phyloP scores from a whole-genome alignment of 2,113 vertebrate genomes.

The Elgaria multicarinata region DNA sequence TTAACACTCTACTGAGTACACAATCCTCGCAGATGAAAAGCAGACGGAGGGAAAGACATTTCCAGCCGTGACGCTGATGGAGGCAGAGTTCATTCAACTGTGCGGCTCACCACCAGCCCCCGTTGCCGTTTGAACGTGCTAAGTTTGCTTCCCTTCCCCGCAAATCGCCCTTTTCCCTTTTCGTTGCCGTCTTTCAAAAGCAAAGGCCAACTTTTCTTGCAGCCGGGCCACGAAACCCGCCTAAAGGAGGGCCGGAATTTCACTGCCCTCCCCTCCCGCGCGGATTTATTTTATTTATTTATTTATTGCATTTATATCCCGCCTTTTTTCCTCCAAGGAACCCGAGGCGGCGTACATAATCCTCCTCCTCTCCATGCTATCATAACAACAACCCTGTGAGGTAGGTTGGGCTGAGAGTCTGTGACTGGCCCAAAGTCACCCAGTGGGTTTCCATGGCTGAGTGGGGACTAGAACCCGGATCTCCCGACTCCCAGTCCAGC shows the following conservation, averaged over 20 bases:
- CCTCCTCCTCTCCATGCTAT: too few relatives aligned
- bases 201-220: too few relatives aligned
- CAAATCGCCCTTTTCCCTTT: not conserved
- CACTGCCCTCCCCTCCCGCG: not conserved
- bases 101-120: slow-evolving; percentile 77
- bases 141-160: slow-evolving; percentile 47
- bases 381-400: too few relatives aligned
- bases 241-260: not conserved
- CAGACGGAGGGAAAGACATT: slow-evolving; percentile 84
- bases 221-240: not conserved
- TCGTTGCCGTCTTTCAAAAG: slow-evolving; percentile 28
- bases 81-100: slow-evolving; percentile 79
- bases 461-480: too few relatives aligned
- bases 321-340: too few relatives aligned
- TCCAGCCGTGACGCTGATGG: slow-evolving; percentile 83
- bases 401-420: too few relatives aligned
- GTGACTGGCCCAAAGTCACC: too few relatives aligned
- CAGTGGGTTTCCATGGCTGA: too few relatives aligned
- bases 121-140: slow-evolving; percentile 67
- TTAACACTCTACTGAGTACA: slow-evolving; percentile 90
- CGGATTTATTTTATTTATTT: too few relatives aligned
- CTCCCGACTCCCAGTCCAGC: too few relatives aligned
- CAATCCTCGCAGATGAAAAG: slow-evolving; percentile 83
- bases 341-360: too few relatives aligned
- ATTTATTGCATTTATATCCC: too few relatives aligned